Evolutionary conservation across 2,888 invertebrate genomes (phyloP), one percentile per base, ranked within the genome.

Genomic region (Subacronicta megacephala): DNA sequence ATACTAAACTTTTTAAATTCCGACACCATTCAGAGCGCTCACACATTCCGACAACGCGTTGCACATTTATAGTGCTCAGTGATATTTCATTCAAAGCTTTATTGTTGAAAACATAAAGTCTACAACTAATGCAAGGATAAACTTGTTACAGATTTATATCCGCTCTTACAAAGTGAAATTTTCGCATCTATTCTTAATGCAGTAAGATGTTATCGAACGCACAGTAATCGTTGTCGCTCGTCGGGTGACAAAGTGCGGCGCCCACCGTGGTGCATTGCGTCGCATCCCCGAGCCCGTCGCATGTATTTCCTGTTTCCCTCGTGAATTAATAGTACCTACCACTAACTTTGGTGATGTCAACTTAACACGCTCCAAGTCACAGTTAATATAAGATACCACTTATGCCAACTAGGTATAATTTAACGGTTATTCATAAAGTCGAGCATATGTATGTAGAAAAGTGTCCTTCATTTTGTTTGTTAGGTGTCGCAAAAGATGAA

Each of bases 1-100:
- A 53, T 38, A 51, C 47, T 42, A 65, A 75, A 71, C 52, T 71
- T 55, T n/a, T 46, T 31, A 57, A 31, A 58, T 71, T 61, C 53
- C 55, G 29, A 47, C 72, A 43, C 35, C 45, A 16, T 38, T n/a
- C 41, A 43, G 23, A 18, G 49, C 12, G 38, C 38, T 20, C n/a
- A 20, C 52, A 52, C 44, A 69, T 69, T 69, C 64, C 58, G 13
- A 49, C 47, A 17, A 40, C 20, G 33, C 10, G 31, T 18, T 13
- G 23, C 50, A 37, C n/a, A 31, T 31, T 50, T 45, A 18, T 37
- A 36, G 12, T 5, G 6, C 18, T 17, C 2, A 9, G 0, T 15
- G 13, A 35, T 41, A 42, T 29, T 49, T n/a, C 3, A 63, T 31
- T 46, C n/a, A 26, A 35, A 35, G 38, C 38, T 42, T n/a, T 69